Percentiles rank a stretch among this genome's conserved stretches.
Evolutionary conservation across 2,888 invertebrate species (phyloP).

Genomic region (Acleris literana): DNA sequence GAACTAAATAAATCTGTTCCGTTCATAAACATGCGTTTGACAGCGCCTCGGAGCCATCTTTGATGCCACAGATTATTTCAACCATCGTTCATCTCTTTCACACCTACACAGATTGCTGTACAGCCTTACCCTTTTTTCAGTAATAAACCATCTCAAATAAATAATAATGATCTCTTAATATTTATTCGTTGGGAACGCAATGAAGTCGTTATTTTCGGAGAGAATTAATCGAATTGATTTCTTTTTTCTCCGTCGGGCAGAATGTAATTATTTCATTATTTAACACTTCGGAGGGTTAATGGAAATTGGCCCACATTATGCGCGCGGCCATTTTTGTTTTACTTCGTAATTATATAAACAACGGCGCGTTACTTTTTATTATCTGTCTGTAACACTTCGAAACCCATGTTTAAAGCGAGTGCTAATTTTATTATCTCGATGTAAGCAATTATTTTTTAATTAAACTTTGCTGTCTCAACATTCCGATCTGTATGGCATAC

Average conservation of each 20-base stretch:
- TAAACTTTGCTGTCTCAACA: slow-evolving; percentile 15
- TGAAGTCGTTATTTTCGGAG: slow-evolving; percentile 54
- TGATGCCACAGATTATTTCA: slow-evolving; percentile 42
- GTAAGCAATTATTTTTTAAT: slow-evolving; percentile 26
- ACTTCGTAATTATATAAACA: slow-evolving; percentile 22
- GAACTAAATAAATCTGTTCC: slow-evolving; percentile 42
- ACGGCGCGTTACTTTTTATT: slow-evolving; percentile 7
- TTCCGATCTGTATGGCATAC: background rate
- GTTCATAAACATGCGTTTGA: slow-evolving; percentile 45
- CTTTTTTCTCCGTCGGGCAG: slow-evolving; percentile 46
- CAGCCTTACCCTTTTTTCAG: slow-evolving; percentile 43
- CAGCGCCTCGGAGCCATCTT: slow-evolving; percentile 44
- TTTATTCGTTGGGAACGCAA: slow-evolving; percentile 46
- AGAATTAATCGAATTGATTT: slow-evolving; percentile 53
- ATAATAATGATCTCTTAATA: slow-evolving; percentile 54
- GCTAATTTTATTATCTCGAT: slow-evolving; percentile 28
- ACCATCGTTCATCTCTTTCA: slow-evolving; percentile 52
- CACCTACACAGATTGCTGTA: slow-evolving; percentile 44
- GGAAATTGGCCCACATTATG: slow-evolving; percentile 43
- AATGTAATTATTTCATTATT: slow-evolving; percentile 62
- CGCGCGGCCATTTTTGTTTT: slow-evolving; percentile 13
- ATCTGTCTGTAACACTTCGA: slow-evolving; percentile 5
- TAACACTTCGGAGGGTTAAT: slow-evolving; percentile 54
- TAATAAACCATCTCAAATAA: slow-evolving; percentile 56
- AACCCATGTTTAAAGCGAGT: slow-evolving; percentile 4